phyloP scores from a whole-genome alignment of 2,113 vertebrate species.

The Paratilapia polleni region DNA sequence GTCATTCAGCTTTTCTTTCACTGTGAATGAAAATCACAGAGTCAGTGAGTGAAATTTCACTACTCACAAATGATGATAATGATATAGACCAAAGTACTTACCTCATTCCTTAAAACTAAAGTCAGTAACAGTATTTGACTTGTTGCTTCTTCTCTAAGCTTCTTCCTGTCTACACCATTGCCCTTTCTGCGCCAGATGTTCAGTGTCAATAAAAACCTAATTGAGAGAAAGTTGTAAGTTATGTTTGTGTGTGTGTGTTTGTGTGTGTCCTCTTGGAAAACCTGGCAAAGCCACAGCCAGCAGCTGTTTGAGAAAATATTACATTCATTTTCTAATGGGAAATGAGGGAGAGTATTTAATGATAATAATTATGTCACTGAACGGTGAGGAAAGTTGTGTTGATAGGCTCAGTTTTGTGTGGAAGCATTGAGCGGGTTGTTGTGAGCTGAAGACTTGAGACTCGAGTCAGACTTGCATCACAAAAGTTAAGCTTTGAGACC shows the following conservation, averaged over 20 bases:
- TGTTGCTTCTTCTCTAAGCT: constrained; percentile 11
- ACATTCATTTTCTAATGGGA: constrained; percentile 54
- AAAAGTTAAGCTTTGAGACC: not conserved
- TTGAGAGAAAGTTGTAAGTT: constrained; percentile 35
- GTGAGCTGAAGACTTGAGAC: not conserved
- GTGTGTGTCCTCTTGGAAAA: constrained; percentile 10
- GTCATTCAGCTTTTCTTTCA: not conserved
- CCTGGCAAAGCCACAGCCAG: constrained; percentile 56
- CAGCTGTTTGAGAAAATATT: constrained; percentile 68
- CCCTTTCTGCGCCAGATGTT: constrained; percentile 64
- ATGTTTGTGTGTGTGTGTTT: constrained; percentile 5
- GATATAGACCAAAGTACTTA: not conserved
- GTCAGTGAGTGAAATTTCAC: not conserved
- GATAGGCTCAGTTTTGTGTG: not conserved
- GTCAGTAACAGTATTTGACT: constrained; percentile 37
- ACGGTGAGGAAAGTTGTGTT: not conserved
- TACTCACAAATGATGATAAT: not conserved
- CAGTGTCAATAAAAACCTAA: constrained; percentile 56
- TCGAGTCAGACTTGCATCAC: not conserved
- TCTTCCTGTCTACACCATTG: not conserved
- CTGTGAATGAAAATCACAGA: no score
- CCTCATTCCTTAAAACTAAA: constrained; percentile 6
- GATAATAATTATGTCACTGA: constrained; percentile 63
- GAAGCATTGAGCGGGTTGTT: not conserved
- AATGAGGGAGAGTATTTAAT: constrained; percentile 45